A percentile compares a stretch with the other conserved stretches of the same genome.
Conservation (phyloP, 2,888 invertebrate genomes). For the Antheraea yamamai region DNA sequence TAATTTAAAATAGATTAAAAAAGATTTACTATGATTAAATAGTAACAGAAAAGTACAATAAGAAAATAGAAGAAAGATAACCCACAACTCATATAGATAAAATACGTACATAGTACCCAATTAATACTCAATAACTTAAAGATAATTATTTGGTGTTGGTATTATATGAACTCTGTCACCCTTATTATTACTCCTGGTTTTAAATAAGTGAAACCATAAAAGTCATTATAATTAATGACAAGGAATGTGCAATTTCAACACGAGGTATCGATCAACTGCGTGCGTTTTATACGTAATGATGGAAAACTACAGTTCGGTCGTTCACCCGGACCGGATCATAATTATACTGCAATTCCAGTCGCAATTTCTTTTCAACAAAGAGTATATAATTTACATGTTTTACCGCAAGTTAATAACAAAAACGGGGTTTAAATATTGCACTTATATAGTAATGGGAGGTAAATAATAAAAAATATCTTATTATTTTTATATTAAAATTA, state of each 20-base stretch:
- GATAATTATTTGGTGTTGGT: too few relatives aligned
- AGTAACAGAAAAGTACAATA: too few relatives aligned
- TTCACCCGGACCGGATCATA: conserved; percentile 36
- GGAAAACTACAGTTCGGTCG: conserved; percentile 45
- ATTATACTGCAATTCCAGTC: conserved; percentile 33
- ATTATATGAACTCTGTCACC: too few relatives aligned
- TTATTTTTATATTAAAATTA: neutral
- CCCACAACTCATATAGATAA: too few relatives aligned
- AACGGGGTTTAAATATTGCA: neutral
- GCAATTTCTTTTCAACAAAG: conserved; percentile 28
- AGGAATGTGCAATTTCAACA: conserved; percentile 10
- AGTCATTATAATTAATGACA: conserved; percentile 13
- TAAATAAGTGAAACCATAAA: conserved; percentile 17
- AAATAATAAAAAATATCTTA: neutral
- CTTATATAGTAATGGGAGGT: neutral
- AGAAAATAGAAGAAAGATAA: too few relatives aligned
- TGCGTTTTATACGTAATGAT: conserved; percentile 27
- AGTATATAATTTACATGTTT: neutral
- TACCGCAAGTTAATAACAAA: neutral
- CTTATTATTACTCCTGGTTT: neutral
- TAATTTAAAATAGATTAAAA: too few relatives aligned
- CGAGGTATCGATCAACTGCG: conserved; percentile 28
- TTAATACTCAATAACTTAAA: too few relatives aligned
- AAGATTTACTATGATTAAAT: too few relatives aligned
- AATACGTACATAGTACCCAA: too few relatives aligned